phyloP scores from a whole-genome alignment of 2,888 invertebrate genomes.

The Melieria omissa region DNA sequence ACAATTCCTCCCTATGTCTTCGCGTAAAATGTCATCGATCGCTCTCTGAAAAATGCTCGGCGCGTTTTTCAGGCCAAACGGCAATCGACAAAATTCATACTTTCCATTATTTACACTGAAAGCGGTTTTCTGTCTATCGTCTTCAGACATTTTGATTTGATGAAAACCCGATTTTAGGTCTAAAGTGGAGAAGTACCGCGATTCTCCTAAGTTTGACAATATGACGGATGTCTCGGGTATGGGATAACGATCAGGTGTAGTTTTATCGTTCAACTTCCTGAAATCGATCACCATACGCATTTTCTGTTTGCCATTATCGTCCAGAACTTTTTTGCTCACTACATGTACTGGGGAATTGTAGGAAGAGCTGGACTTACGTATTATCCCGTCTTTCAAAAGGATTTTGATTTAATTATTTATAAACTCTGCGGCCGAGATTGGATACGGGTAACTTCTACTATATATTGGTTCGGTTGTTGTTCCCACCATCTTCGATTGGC shows the following conservation, averaged over 20 bases:
- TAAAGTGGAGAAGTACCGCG: slow-evolving; percentile 22
- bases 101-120: slow-evolving; percentile 22
- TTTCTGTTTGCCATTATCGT: slow-evolving; percentile 28
- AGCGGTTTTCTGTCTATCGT: slow-evolving; percentile 32
- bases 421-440: slow-evolving; percentile 10
- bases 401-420: background rate
- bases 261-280: slow-evolving; percentile 32
- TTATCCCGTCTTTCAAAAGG: slow-evolving; percentile 1
- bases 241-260: slow-evolving; percentile 23
- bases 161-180: slow-evolving; percentile 30
- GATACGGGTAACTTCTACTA: too few species aligned
- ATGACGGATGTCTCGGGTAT: slow-evolving; percentile 23
- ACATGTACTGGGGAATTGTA: slow-evolving; percentile 26
- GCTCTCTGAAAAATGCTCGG: slow-evolving; percentile 25
- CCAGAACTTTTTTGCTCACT: slow-evolving; percentile 23
- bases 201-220: slow-evolving; percentile 26
- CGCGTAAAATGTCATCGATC: slow-evolving; percentile 42
- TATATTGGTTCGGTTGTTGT: too few species aligned
- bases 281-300: slow-evolving; percentile 30
- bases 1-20: slow-evolving; percentile 40
- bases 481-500: too few species aligned
- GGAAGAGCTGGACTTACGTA: slow-evolving; percentile 19
- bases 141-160: slow-evolving; percentile 30
- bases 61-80: slow-evolving; percentile 31
- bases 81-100: slow-evolving; percentile 21